Evolutionary conservation across 1,140 invertebrate species (phyloP), one percentile per base, ranked within the genome.

Genomic region (Lordiphosa collinella): DNA sequence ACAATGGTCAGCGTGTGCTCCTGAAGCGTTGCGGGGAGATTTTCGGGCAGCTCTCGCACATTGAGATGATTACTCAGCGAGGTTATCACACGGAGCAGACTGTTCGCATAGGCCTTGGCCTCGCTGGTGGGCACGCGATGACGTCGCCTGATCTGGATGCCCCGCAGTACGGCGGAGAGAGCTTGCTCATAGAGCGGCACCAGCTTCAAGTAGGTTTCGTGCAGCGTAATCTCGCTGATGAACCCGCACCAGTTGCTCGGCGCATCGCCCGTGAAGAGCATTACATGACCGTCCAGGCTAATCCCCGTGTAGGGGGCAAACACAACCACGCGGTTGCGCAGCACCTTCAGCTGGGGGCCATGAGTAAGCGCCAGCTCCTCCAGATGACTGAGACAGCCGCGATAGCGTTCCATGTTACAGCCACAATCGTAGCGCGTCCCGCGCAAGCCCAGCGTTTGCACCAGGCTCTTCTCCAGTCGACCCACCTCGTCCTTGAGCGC

Each of bases 281-380:
- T 94, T 12, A 98, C 93, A 75, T 95, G 93, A 5, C 96, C 96
- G 79, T 96, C 94, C 47, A 97, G 90, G 88, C 93, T 95, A 1
- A 98, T 93, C 7, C 96, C 96, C 18, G 95, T 96, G 75, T 96
- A 94, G 78, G 93, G 93, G 3, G 94, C 95, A 90, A 97, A 94
- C 4, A 96, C 93, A 35, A 97, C 88, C 13, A 91, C 93, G 61
- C 94, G 70, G 91, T 92, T 92, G 90, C 91, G 91, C 36, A 95
- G 89, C 61, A 92, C 89, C 14, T 87, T 48, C 92, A 95, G 93
- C 51, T 92, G 89, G 50, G 93, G 90, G 1, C 92, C 90, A 90
- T 95, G 93, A 73, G 96, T 93, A 44, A 91, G 88, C 0, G 91
- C 90, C 14, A 96, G 86, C 4, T 92, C 91, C 38, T 92, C 91